A percentile compares a stretch with the other conserved stretches of the same genome.
Evolutionary conservation across 2,113 vertebrate genomes (phyloP).

Genomic region (Heterotilapia buettikoferi): DNA sequence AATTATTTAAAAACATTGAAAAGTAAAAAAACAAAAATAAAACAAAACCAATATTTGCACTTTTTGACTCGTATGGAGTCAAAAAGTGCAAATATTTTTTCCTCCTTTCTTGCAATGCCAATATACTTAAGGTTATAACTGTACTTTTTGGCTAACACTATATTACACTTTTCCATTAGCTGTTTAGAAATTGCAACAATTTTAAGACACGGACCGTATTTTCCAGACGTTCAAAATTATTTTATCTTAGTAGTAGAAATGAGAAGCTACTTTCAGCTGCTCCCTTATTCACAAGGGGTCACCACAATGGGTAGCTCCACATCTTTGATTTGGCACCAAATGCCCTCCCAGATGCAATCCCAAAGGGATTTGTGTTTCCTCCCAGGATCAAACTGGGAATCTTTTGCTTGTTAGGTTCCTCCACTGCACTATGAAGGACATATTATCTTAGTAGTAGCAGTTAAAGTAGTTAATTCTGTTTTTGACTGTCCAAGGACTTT

Average conservation of each 20-base stretch:
- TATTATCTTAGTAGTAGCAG: background rate
- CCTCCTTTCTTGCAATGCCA: background rate
- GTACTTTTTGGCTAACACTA: background rate
- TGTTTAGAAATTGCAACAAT: background rate
- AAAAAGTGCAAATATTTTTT: background rate
- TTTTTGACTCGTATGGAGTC: background rate
- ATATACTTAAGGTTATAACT: background rate
- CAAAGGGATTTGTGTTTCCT: background rate
- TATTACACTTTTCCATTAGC: background rate
- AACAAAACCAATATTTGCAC: background rate
- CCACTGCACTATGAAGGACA: background rate
- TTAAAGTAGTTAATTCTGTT: background rate
- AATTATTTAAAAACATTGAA: background rate
- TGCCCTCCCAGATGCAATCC: background rate
- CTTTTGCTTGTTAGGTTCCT: background rate
- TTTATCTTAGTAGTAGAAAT: background rate
- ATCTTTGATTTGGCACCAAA: background rate
- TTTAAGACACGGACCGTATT: background rate
- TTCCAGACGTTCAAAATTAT: background rate
- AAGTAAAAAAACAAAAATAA: background rate
- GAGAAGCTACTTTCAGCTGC: background rate
- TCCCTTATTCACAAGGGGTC: background rate
- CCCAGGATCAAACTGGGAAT: background rate
- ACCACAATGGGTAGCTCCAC: background rate
- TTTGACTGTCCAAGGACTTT: background rate